Percentiles rank a stretch among this genome's conserved stretches.
Evolutionary conservation across 2,888 invertebrate genomes (phyloP).

Genomic region (Hipparchia sbordonii): DNA sequence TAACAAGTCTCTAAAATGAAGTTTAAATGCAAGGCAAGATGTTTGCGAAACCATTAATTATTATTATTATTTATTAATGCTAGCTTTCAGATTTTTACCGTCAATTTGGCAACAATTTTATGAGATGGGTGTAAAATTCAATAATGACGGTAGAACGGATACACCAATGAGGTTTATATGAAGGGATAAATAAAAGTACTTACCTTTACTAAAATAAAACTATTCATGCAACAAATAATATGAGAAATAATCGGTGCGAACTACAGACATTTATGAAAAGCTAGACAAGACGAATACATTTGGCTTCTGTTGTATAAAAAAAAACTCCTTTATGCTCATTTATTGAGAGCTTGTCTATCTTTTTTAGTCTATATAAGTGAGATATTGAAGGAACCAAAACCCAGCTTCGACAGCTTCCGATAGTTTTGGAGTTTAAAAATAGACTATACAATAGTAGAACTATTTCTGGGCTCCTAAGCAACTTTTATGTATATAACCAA

Average conservation of each 20-base stretch:
- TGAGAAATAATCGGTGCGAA: not conserved
- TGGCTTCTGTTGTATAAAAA: too few species aligned
- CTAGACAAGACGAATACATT: not conserved
- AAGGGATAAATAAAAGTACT: not conserved
- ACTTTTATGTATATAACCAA: not conserved
- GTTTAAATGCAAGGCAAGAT: too few species aligned
- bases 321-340: not conserved
- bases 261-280: not conserved
- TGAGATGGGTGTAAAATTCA: too few species aligned
- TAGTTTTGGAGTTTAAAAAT: not conserved
- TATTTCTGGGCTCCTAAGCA: not conserved
- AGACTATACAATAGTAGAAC: not conserved
- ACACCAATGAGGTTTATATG: not conserved
- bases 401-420: not conserved
- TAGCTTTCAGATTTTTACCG: too few species aligned
- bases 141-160: not conserved
- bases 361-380: not conserved
- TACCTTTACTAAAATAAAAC: not conserved
- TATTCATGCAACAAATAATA: slow-evolving; percentile 6
- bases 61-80: too few species aligned
- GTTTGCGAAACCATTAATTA: too few species aligned
- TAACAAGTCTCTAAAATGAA: too few species aligned
- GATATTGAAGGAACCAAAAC: not conserved
- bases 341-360: not conserved
- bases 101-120: too few species aligned